Percentiles rank a stretch among this genome's conserved stretches.
Evolutionary conservation across 1,140 invertebrate genomes (phyloP).

Genomic region (Drosophila nigrodunni): DNA sequence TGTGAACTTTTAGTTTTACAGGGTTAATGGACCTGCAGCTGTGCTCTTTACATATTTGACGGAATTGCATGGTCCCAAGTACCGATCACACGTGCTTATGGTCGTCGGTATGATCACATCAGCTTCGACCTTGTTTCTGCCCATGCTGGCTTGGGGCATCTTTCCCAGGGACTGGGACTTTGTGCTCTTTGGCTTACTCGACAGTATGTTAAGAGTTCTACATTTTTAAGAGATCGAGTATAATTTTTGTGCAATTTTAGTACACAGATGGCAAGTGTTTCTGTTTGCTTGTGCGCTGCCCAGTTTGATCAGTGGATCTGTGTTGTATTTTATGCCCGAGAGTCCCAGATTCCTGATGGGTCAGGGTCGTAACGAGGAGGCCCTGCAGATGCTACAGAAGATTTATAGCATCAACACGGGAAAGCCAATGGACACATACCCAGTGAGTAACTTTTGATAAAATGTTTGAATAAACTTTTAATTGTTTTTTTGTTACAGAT

Average conservation of each 20-base stretch:
- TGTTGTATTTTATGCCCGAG: conserved; percentile 89
- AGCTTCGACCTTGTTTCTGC: conserved; percentile 85
- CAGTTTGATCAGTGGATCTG: conserved; percentile 87
- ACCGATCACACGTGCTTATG: conserved; percentile 88
- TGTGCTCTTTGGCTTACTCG: conserved; percentile 85
- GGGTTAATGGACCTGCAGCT: conserved; percentile 90
- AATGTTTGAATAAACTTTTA: not conserved
- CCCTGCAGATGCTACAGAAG: conserved; percentile 80
- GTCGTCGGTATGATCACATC: conserved; percentile 87
- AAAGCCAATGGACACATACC: conserved; percentile 87
- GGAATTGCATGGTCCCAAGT: conserved; percentile 88
- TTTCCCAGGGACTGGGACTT: conserved; percentile 85
- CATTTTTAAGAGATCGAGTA: not conserved
- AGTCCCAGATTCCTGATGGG: conserved; percentile 93
- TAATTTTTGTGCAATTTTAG: conserved; percentile 15
- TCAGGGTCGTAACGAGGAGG: conserved; percentile 88
- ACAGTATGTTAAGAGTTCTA: conserved; percentile 85
- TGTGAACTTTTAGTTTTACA: conserved; percentile 71
- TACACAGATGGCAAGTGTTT: conserved; percentile 91
- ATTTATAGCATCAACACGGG: conserved; percentile 86
- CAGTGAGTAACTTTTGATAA: conserved; percentile 85
- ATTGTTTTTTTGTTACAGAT: conserved; percentile 43
- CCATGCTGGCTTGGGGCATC: conserved; percentile 86
- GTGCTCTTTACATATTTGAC: conserved; percentile 89
- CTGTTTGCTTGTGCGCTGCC: conserved; percentile 88